Evolutionary conservation across 1,140 invertebrate genomes (phyloP).

Genomic region (Anagrus nilaparvatae): DNA sequence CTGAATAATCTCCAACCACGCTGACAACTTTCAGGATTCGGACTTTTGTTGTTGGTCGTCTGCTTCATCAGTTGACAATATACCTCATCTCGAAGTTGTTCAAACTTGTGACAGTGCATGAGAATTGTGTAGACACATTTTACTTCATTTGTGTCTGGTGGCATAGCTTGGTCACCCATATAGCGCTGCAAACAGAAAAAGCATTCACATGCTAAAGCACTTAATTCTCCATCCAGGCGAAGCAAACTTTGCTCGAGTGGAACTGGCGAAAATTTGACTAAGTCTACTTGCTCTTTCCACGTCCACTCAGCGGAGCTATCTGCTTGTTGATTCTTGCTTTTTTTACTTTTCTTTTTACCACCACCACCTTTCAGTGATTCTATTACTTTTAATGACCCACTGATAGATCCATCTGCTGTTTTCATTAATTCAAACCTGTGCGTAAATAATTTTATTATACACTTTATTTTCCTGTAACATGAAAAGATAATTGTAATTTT

Average conservation of each 20-base stretch:
- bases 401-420: slow-evolving; percentile 63
- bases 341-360: slow-evolving; percentile 53
- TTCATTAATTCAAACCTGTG: slow-evolving; percentile 75
- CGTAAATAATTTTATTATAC: too few species aligned
- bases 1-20: slow-evolving; percentile 95
- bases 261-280: slow-evolving; percentile 87
- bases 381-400: slow-evolving; percentile 58
- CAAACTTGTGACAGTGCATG: slow-evolving; percentile 93
- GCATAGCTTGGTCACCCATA: slow-evolving; percentile 85
- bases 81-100: slow-evolving; percentile 86
- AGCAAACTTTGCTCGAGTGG: slow-evolving; percentile 76
- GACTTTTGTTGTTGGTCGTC: slow-evolving; percentile 92
- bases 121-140: slow-evolving; percentile 94
- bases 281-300: slow-evolving; percentile 91
- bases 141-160: slow-evolving; percentile 71
- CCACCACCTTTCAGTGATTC: slow-evolving; percentile 54
- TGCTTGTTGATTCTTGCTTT: slow-evolving; percentile 44
- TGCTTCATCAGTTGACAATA: slow-evolving; percentile 99
- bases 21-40: slow-evolving; percentile 83
- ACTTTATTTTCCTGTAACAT: too few species aligned
- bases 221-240: slow-evolving; percentile 70
- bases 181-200: slow-evolving; percentile 90
- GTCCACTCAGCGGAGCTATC: slow-evolving; percentile 76
- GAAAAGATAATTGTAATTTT: too few species aligned
- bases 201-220: slow-evolving; percentile 81